phyloP scores from a whole-genome alignment of 2,888 invertebrate genomes.

The Pardosa pseudoannulata region DNA sequence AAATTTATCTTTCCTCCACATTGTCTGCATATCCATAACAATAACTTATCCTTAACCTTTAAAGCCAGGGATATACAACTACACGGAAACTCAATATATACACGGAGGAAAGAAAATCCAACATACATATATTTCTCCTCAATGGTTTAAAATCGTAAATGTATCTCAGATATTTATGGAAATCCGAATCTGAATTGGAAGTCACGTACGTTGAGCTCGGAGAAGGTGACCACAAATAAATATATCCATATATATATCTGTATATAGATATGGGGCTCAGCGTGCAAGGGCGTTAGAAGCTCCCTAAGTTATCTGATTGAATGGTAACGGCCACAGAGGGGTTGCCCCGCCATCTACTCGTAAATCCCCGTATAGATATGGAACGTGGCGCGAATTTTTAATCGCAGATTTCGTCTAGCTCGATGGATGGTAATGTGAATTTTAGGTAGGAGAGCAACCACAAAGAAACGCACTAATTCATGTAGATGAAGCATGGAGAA shows the following conservation, averaged over 20 bases:
- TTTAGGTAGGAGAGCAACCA: too few species aligned
- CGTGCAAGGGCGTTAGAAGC: not conserved
- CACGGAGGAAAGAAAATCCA: slow-evolving; percentile 31
- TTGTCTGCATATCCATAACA: slow-evolving; percentile 40
- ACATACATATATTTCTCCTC: slow-evolving; percentile 57
- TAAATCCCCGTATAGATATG: slow-evolving; percentile 67
- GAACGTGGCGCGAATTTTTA: slow-evolving; percentile 63
- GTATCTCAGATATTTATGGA: slow-evolving; percentile 68
- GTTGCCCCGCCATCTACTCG: slow-evolving; percentile 31
- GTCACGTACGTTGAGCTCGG: slow-evolving; percentile 47
- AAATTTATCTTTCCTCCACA: not conserved
- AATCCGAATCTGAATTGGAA: slow-evolving; percentile 37
- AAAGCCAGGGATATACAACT: slow-evolving; percentile 7
- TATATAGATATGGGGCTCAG: slow-evolving; percentile 27
- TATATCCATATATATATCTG: not conserved
- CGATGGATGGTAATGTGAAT: not conserved
- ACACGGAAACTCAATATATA: slow-evolving; percentile 37
- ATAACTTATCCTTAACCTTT: slow-evolving; percentile 29
- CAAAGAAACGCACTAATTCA: too few species aligned
- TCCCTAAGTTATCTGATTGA: slow-evolving; percentile 57
- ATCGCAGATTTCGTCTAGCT: slow-evolving; percentile 36
- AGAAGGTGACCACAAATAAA: slow-evolving; percentile 56
- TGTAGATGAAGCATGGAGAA: too few species aligned
- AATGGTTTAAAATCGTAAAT: slow-evolving; percentile 70
- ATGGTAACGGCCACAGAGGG: slow-evolving; percentile 50